Percentiles rank a stretch among this genome's conserved stretches.
Evolutionary conservation across 2,888 invertebrate genomes (phyloP).

Genomic region (Rhagonycha lutea): DNA sequence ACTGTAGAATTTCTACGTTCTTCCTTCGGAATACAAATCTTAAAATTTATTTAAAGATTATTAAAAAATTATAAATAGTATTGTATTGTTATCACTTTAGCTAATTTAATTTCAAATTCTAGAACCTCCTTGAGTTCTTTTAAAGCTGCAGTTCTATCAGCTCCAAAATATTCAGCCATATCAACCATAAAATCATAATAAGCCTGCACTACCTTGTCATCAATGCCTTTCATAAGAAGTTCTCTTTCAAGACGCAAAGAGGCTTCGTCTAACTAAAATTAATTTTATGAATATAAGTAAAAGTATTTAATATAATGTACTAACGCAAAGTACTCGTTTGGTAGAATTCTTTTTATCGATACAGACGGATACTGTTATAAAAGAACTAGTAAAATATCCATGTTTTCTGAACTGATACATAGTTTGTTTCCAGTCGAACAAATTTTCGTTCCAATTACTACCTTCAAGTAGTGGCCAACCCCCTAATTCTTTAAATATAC

Average conservation of each 20-base stretch:
- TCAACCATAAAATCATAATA: conserved; percentile 76
- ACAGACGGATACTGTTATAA: conserved; percentile 86
- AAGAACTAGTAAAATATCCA: conserved; percentile 87
- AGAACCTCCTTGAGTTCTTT: conserved; percentile 56
- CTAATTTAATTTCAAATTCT: conserved; percentile 57
- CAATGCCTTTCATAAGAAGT: background rate
- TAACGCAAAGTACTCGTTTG: conserved; percentile 81
- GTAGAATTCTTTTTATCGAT: conserved; percentile 89
- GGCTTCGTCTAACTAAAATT: conserved; percentile 7
- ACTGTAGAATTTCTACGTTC: conserved; percentile 88
- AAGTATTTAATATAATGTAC: conserved; percentile 41
- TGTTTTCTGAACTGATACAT: conserved; percentile 78
- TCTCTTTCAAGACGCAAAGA: conserved; percentile 51
- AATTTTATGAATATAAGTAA: background rate
- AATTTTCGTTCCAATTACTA: conserved; percentile 68
- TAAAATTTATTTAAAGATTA: conserved; percentile 25
- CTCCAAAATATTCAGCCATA: conserved; percentile 78
- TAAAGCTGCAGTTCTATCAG: conserved; percentile 65
- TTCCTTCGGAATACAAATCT: conserved; percentile 86
- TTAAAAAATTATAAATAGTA: conserved; percentile 25
- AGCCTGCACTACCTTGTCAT: background rate
- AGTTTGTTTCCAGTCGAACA: conserved; percentile 80
- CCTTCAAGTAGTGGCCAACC: conserved; percentile 92
- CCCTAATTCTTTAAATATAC: conserved; percentile 75
- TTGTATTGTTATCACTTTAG: conserved; percentile 44